phyloP scores from a whole-genome alignment of 2,113 vertebrate species.

The Alectura lathami region DNA sequence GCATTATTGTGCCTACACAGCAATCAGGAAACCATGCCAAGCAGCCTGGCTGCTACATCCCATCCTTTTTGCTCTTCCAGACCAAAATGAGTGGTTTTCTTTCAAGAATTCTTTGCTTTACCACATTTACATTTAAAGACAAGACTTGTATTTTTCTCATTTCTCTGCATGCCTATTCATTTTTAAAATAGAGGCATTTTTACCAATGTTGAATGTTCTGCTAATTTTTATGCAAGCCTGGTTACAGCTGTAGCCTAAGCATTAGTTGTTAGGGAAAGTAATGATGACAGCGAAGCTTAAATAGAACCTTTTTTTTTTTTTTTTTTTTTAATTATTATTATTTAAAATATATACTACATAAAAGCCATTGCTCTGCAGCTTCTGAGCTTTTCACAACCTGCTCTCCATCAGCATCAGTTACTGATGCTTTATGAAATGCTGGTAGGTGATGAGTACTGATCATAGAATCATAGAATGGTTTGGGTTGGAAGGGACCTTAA shows the following conservation, averaged over 20 bases:
- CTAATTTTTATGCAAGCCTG: background rate
- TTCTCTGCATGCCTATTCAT: background rate
- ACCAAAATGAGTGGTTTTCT: background rate
- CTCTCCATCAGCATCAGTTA: background rate
- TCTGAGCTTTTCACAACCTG: background rate
- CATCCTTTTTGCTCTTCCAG: background rate
- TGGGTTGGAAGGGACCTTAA: too few relatives aligned
- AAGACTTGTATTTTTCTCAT: background rate
- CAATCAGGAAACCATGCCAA: background rate
- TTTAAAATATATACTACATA: too few relatives aligned
- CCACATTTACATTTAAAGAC: fast-evolving
- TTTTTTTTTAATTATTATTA: too few relatives aligned
- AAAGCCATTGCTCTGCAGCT: background rate
- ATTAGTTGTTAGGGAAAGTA: background rate
- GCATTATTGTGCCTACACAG: fast-evolving
- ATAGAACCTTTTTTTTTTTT: background rate
- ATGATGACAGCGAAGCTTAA: background rate
- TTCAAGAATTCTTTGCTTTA: background rate
- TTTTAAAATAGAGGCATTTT: background rate
- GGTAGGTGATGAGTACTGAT: background rate
- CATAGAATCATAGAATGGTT: too few relatives aligned
- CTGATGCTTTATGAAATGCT: background rate
- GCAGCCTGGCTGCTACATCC: background rate
- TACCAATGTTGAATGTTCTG: background rate
- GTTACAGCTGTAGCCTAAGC: background rate